phyloP scores from a whole-genome alignment of 2,113 vertebrate genomes.

The Cyprinus carpio region DNA sequence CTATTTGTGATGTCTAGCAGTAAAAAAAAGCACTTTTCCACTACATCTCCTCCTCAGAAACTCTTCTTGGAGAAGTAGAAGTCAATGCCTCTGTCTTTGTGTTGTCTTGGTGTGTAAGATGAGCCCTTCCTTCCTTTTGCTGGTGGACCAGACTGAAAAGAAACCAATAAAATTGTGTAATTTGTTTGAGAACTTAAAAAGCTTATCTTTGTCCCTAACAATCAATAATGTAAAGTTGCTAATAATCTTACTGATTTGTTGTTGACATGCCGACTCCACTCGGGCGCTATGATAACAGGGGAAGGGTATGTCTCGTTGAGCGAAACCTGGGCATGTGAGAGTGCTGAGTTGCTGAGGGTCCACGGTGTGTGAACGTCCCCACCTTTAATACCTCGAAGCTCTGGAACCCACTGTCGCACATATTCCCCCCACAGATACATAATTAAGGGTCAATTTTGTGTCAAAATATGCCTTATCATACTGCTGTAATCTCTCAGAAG shows the following conservation, averaged over 20 bases:
- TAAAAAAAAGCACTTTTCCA: background rate
- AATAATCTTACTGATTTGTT: slow-evolving; percentile 72
- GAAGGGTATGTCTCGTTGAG: slow-evolving; percentile 76
- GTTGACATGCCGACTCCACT: slow-evolving; percentile 77
- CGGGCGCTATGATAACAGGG: slow-evolving; percentile 74
- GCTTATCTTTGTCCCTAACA: background rate
- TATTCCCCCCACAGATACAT: slow-evolving; percentile 74
- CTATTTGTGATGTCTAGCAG: background rate
- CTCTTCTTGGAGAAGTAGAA: slow-evolving; percentile 82
- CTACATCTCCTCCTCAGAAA: slow-evolving; percentile 25
- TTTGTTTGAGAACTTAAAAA: background rate
- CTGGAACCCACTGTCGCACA: slow-evolving; percentile 77
- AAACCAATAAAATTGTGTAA: too few relatives aligned
- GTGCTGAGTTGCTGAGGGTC: slow-evolving; percentile 69
- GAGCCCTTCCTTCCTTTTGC: slow-evolving; percentile 68
- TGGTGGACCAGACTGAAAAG: slow-evolving; percentile 62
- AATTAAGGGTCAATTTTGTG: background rate
- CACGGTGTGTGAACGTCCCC: slow-evolving; percentile 77
- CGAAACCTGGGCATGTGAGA: slow-evolving; percentile 69
- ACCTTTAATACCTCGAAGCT: slow-evolving; percentile 73
- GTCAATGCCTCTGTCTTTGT: slow-evolving; percentile 76
- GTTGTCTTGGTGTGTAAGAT: slow-evolving; percentile 64
- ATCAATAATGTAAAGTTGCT: background rate
- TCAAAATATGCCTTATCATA: background rate
- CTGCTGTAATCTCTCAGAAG: background rate